Percentiles rank a stretch among this genome's conserved stretches.
phyloP scores from a whole-genome alignment of 1,140 invertebrate species.

The Protaetia brevitarsis region DNA sequence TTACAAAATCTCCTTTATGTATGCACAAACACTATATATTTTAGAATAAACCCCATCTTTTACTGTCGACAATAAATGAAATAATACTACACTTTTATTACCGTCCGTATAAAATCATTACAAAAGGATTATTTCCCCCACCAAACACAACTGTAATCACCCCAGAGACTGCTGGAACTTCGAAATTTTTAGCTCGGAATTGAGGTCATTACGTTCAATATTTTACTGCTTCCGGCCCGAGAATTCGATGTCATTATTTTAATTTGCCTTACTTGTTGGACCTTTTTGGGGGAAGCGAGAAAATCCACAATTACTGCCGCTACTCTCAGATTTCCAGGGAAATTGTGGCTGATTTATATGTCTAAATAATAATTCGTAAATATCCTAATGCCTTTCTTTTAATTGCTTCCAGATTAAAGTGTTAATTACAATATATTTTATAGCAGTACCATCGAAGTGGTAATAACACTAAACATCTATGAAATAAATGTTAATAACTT shows the following conservation, averaged over 20 bases:
- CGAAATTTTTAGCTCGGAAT: not conserved
- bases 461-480: too few species aligned
- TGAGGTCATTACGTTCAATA: conserved; percentile 6
- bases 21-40: not conserved
- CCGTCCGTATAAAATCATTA: not conserved
- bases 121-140: not conserved
- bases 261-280: conserved; percentile 2
- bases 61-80: not conserved
- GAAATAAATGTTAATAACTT: too few species aligned
- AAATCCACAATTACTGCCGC: not conserved
- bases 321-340: not conserved
- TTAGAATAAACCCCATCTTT: not conserved
- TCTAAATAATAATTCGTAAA: too few species aligned
- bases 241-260: not conserved
- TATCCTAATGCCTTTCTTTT: too few species aligned
- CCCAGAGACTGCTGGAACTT: not conserved
- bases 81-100: not conserved
- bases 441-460: too few species aligned
- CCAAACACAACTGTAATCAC: not conserved
- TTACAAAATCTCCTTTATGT: too few species aligned
- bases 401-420: too few species aligned
- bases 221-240: not conserved
- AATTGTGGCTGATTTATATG: not conserved
- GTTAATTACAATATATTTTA: too few species aligned
- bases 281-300: not conserved